Evolutionary conservation across 2,888 invertebrate genomes (phyloP).

Genomic region (Eremobia ochroleuca): DNA sequence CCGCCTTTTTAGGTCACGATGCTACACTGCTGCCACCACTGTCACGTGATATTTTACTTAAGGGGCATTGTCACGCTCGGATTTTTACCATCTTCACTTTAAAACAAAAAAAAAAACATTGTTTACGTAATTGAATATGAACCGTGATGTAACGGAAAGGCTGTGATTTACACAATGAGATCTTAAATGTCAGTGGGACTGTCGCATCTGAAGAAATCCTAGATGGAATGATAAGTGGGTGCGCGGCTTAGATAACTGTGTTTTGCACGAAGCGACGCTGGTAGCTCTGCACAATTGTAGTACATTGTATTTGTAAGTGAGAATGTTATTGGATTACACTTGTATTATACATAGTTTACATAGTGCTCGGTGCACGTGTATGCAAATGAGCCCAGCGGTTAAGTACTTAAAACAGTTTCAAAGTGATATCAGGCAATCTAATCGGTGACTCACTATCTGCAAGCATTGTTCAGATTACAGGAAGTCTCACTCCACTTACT

Average conservation of each 20-base stretch:
- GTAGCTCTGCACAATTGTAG: slow-evolving; percentile 5
- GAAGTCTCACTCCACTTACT: slow-evolving; percentile 42
- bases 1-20: slow-evolving; percentile 84
- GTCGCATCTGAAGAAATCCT: slow-evolving; percentile 70
- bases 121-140: slow-evolving; percentile 55
- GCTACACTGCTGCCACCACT: slow-evolving; percentile 56
- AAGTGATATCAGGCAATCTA: slow-evolving; percentile 46
- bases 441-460: slow-evolving; percentile 52
- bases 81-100: slow-evolving; percentile 38
- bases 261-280: slow-evolving; percentile 36
- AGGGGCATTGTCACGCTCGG: slow-evolving; percentile 39
- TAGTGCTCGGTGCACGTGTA: slow-evolving; percentile 36
- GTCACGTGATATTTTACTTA: slow-evolving; percentile 63
- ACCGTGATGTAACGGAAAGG: slow-evolving; percentile 71
- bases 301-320: slow-evolving; percentile 7
- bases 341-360: slow-evolving; percentile 13
- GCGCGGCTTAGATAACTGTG: slow-evolving; percentile 50
- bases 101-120: slow-evolving; percentile 32
- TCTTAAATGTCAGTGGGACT: slow-evolving; percentile 74
- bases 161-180: slow-evolving; percentile 69
- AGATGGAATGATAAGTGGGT: slow-evolving; percentile 71
- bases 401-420: slow-evolving; percentile 31
- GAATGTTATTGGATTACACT: slow-evolving; percentile 20
- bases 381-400: slow-evolving; percentile 42
- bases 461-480: slow-evolving; percentile 53